phyloP scores from a whole-genome alignment of 92 coral and sea anemone genomes.

The Micromussa lordhowensis region DNA sequence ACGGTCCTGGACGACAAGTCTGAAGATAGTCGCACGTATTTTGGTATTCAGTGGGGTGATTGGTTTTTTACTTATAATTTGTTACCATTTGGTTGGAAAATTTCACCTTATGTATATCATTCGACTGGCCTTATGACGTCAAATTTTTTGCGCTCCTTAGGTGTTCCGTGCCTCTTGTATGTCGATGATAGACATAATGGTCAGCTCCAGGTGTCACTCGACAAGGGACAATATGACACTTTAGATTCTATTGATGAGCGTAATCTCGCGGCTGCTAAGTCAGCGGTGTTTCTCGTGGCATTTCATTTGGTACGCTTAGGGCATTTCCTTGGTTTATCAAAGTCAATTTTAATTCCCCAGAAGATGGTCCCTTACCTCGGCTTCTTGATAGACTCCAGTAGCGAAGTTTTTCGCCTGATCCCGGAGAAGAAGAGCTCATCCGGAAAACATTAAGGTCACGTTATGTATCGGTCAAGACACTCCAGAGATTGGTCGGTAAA shows the following conservation, averaged over 20 bases:
- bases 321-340: conserved; percentile 32
- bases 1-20: conserved; percentile 42
- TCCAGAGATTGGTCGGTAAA: conserved; percentile 36
- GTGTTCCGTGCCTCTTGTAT: conserved; percentile 61
- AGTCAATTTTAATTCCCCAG: conserved; percentile 28
- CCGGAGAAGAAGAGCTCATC: conserved; percentile 42
- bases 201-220: conserved; percentile 26
- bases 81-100: conserved; percentile 72
- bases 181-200: conserved; percentile 55
- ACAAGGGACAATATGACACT: conserved; percentile 43
- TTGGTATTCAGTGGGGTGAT: conserved; percentile 70
- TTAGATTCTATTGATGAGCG: conserved; percentile 20
- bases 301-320: conserved; percentile 32
- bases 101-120: too few relatives aligned
- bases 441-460: conserved; percentile 2
- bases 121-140: conserved; percentile 56
- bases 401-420: conserved; percentile 35
- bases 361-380: conserved; percentile 59
- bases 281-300: conserved; percentile 25
- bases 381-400: conserved; percentile 30
- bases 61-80: conserved; percentile 67
- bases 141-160: conserved; percentile 51
- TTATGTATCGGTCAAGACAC: conserved; percentile 18
- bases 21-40: conserved; percentile 51
- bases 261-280: conserved; percentile 22